A percentile compares a stretch with the other conserved stretches of the same genome.
Conservation (phyloP, 2,888 invertebrate genomes). For the Lacanobia wlatinum region DNA sequence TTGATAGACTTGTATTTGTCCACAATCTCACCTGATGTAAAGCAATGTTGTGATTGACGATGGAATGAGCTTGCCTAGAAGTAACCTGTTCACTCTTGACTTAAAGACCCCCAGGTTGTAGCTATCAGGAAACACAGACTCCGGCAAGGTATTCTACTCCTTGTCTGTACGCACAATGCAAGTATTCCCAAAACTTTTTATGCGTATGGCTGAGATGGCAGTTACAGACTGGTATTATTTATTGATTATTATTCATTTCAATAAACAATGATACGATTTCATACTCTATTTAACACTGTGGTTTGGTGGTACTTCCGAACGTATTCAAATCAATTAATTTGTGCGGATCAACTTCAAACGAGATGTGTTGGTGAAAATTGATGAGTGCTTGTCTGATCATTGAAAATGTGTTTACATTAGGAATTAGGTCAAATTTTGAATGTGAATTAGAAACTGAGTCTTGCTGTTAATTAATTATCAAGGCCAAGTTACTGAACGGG, state of each 20-base stretch:
- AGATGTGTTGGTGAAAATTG: not conserved
- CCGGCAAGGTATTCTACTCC: too few relatives aligned
- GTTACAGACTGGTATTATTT: not conserved
- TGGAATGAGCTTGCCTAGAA: too few relatives aligned
- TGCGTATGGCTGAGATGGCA: not conserved
- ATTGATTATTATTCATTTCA: not conserved
- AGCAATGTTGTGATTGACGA: too few relatives aligned
- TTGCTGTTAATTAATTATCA: not conserved
- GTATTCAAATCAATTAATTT: constrained; percentile 18
- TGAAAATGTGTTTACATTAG: not conserved
- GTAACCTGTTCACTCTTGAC: too few relatives aligned
- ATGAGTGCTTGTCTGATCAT: not conserved
- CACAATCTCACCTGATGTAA: too few relatives aligned
- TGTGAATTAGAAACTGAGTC: not conserved
- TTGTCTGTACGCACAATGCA: not conserved
- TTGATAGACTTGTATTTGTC: too few relatives aligned
- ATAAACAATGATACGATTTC: constrained; percentile 14
- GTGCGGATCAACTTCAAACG: constrained; percentile 28
- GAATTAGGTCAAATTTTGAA: not conserved
- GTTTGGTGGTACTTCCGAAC: constrained; percentile 15
- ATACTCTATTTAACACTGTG: constrained; percentile 13
- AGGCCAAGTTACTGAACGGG: not conserved
- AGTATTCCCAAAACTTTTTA: too few relatives aligned
- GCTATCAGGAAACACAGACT: too few relatives aligned
- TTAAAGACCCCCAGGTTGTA: too few relatives aligned